These are phyloP conservation scores for Glossophaga mutica DNA, from an alignment of 2,797 vertebrate species.

Conservation along the genomic window DNA sequence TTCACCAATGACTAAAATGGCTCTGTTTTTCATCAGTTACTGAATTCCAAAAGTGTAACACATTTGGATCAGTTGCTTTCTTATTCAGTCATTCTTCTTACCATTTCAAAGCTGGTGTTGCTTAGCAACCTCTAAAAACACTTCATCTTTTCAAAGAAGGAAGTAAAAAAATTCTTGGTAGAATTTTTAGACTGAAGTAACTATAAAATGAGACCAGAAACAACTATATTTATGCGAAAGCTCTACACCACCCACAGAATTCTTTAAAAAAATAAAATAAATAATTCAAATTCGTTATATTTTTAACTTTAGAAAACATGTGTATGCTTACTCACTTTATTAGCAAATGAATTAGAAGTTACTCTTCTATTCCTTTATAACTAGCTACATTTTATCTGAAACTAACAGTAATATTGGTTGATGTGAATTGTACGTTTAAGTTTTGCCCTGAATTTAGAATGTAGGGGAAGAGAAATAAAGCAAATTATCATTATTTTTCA, in stretches of 20 bases:
- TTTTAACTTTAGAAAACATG: background rate
- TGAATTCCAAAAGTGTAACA: conserved; percentile 65
- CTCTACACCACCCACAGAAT: background rate
- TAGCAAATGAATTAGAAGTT: background rate
- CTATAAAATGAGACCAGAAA: conserved; percentile 22
- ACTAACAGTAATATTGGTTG: background rate
- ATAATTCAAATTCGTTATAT: background rate
- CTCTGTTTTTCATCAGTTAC: conserved; percentile 62
- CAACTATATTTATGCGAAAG: background rate
- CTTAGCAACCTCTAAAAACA: conserved; percentile 65
- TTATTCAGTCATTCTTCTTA: conserved; percentile 42
- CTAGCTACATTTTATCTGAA: background rate
- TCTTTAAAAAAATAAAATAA: background rate
- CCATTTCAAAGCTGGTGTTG: conserved; percentile 52
- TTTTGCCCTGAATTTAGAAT: conserved; percentile 31
- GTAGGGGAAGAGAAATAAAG: background rate
- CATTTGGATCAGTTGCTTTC: conserved; percentile 45
- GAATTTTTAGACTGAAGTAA: conserved; percentile 22
- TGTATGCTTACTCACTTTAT: background rate
- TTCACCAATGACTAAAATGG: conserved; percentile 57
- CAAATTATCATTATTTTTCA: background rate
- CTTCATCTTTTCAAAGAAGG: conserved; percentile 21
- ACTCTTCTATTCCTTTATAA: background rate
- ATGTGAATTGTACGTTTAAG: background rate
- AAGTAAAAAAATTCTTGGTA: conserved; percentile 31